Evolutionary conservation across 1,140 invertebrate species (phyloP).

Genomic region (Zophobas morio): DNA sequence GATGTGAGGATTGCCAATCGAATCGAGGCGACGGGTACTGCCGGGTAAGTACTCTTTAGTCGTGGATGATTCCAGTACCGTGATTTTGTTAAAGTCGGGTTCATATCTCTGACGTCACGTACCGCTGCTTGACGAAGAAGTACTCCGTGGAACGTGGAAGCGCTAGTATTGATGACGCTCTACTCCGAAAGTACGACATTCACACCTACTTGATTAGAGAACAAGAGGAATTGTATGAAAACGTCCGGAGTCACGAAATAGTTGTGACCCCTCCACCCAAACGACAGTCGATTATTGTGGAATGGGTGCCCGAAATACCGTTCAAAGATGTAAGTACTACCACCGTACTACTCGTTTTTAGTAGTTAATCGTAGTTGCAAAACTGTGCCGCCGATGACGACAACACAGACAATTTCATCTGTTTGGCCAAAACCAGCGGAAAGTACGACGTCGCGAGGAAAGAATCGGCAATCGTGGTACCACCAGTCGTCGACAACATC

Average conservation of each 20-base stretch:
- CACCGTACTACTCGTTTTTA: not conserved
- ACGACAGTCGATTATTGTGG: slow-evolving; percentile 73
- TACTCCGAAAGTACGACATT: slow-evolving; percentile 88
- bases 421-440: slow-evolving; percentile 54
- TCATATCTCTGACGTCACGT: slow-evolving; percentile 90
- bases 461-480: slow-evolving; percentile 50
- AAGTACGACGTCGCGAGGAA: slow-evolving; percentile 57
- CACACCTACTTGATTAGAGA: slow-evolving; percentile 93
- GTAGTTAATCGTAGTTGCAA: slow-evolving; percentile 56
- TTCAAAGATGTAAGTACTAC: slow-evolving; percentile 84
- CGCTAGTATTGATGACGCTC: slow-evolving; percentile 86
- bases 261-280: slow-evolving; percentile 68
- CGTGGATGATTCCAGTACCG: not conserved
- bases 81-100: slow-evolving; percentile 79
- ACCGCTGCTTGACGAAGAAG: slow-evolving; percentile 86
- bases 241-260: slow-evolving; percentile 61
- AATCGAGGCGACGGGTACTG: slow-evolving; percentile 95
- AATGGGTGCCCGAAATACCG: slow-evolving; percentile 93
- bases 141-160: slow-evolving; percentile 95
- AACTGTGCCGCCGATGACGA: slow-evolving; percentile 60
- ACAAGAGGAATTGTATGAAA: slow-evolving; percentile 75
- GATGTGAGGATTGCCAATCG: slow-evolving; percentile 98
- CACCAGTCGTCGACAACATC: slow-evolving; percentile 84
- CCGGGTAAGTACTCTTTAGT: slow-evolving; percentile 77
- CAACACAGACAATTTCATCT: slow-evolving; percentile 61